Conservation (phyloP, 1,140 invertebrate species). For the Drosophila insularis region DNA sequence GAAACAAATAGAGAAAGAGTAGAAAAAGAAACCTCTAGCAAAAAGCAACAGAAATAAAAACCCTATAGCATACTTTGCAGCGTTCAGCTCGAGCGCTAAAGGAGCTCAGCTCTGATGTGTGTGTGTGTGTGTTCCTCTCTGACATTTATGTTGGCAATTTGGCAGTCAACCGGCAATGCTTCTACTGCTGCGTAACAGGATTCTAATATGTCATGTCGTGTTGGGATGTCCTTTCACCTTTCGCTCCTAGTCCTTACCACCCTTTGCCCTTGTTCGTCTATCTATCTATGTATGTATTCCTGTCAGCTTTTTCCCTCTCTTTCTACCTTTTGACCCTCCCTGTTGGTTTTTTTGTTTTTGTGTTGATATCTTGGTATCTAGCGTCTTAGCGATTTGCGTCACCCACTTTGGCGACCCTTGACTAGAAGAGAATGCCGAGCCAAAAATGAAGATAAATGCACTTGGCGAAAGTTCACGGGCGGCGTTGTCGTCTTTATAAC, state of each 20-base stretch:
- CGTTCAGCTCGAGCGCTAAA: slow-evolving; percentile 11
- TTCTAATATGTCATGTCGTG: slow-evolving; percentile 78
- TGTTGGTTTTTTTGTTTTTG: slow-evolving; percentile 18
- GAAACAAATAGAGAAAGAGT: slow-evolving; percentile 38
- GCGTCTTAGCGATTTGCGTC: slow-evolving; percentile 46
- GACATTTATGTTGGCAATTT: slow-evolving; percentile 81
- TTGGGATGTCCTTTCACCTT: slow-evolving; percentile 74
- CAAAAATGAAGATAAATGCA: slow-evolving; percentile 79
- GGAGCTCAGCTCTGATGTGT: not conserved
- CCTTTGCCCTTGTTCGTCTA: not conserved
- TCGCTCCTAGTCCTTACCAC: slow-evolving; percentile 8
- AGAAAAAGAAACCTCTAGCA: slow-evolving; percentile 32
- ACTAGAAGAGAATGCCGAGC: slow-evolving; percentile 35
- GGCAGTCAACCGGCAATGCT: slow-evolving; percentile 69
- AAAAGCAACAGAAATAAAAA: slow-evolving; percentile 72
- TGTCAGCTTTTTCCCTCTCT: not conserved
- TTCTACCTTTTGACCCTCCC: not conserved
- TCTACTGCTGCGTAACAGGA: slow-evolving; percentile 66
- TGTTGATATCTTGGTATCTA: slow-evolving; percentile 61
- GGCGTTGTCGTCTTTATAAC: slow-evolving; percentile 46
- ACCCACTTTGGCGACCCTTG: slow-evolving; percentile 52
- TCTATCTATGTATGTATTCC: not conserved
- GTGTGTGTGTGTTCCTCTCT: slow-evolving; percentile 5
- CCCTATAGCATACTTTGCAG: slow-evolving; percentile 62
- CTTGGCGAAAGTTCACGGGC: slow-evolving; percentile 66